phyloP scores from a whole-genome alignment of 2,888 invertebrate genomes.

The Malthinus seriepunctatus region DNA sequence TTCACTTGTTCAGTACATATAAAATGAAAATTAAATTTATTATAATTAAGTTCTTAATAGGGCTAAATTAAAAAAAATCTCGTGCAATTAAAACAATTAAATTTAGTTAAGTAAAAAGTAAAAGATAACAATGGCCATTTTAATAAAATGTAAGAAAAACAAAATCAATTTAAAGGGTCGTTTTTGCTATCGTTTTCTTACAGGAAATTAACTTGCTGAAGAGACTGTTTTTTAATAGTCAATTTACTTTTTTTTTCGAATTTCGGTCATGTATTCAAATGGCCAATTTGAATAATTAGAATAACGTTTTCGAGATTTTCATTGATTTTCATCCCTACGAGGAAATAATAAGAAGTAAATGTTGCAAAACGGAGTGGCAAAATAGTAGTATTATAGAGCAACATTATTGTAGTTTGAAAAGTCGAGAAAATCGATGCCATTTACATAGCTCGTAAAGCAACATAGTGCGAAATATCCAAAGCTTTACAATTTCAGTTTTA shows the following conservation, averaged over 20 bases:
- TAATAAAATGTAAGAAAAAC: conserved; percentile 10
- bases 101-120: no score
- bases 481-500: conserved; percentile 27
- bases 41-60: no score
- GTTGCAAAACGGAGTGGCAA: not conserved
- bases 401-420: conserved; percentile 39
- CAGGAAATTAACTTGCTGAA: conserved; percentile 30
- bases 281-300: conserved; percentile 28
- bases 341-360: not conserved
- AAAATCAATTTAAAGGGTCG: conserved; percentile 26
- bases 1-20: no score
- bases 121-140: no score
- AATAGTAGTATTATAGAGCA: conserved; percentile 17
- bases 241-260: conserved; percentile 27
- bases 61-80: no score
- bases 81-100: no score
- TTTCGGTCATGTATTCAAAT: conserved; percentile 25
- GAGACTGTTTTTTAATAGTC: conserved; percentile 29
- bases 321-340: conserved; percentile 2
- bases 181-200: conserved; percentile 25
- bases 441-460: conserved; percentile 43
- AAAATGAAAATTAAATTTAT: no score
- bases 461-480: conserved; percentile 37
- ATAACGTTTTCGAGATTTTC: conserved; percentile 16
- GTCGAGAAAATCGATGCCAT: conserved; percentile 43